phyloP scores from a whole-genome alignment of 2,888 invertebrate species.

The Drosophila formosana region DNA sequence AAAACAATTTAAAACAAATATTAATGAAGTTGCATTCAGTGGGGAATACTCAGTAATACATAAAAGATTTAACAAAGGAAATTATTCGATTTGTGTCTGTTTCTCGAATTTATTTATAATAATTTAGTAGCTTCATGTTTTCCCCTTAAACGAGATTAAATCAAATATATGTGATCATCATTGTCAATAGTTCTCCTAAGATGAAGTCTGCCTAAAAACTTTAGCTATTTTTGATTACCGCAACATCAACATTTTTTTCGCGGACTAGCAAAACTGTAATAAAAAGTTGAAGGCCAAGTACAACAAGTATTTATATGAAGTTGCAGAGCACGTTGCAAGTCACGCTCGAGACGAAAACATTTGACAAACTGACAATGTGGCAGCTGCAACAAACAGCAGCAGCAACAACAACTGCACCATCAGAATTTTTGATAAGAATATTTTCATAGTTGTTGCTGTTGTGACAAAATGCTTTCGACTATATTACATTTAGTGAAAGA shows the following conservation, averaged over 20 bases:
- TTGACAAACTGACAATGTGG: constrained; percentile 46
- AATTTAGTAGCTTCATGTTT: not conserved
- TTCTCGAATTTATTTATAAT: too few species aligned
- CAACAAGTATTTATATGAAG: not conserved
- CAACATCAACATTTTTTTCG: not conserved
- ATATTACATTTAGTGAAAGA: constrained; percentile 37
- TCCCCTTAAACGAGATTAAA: not conserved
- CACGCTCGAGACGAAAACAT: constrained; percentile 16
- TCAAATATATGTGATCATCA: too few species aligned
- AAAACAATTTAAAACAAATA: too few species aligned
- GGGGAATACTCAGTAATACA: not conserved
- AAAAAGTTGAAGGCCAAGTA: constrained; percentile 1
- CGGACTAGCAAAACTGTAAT: not conserved
- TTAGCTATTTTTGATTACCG: too few species aligned
- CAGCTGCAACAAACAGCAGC: constrained; percentile 17
- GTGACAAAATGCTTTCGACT: constrained; percentile 51
- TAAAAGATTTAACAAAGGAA: not conserved
- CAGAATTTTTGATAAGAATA: constrained; percentile 47
- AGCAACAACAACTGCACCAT: constrained; percentile 3
- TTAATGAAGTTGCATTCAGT: too few species aligned
- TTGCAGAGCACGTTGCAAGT: constrained; percentile 10
- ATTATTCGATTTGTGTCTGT: too few species aligned
- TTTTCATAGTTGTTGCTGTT: constrained; percentile 37
- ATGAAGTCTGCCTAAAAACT: too few species aligned
- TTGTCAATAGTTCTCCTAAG: too few species aligned